phyloP scores from a whole-genome alignment of 1,140 invertebrate genomes.

The Nomia melanderi region DNA sequence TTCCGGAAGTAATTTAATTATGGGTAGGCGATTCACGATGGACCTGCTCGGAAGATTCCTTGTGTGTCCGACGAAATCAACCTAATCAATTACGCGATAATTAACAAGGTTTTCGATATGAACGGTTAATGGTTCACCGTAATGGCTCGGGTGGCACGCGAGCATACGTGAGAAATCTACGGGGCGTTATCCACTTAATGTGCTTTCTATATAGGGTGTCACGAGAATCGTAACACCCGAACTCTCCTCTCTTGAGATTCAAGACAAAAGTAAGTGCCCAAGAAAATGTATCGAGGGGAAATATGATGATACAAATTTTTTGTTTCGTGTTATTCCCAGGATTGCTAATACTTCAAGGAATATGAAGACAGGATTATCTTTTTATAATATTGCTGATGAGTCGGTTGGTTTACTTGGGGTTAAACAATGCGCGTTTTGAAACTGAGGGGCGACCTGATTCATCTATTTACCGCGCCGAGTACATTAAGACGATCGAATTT shows the following conservation, averaged over 20 bases:
- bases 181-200: slow-evolving; percentile 4
- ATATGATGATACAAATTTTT: too few relatives aligned
- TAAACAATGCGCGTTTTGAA: not conserved
- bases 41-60: slow-evolving; percentile 39
- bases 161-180: slow-evolving; percentile 13
- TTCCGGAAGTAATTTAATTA: slow-evolving; percentile 40
- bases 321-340: too few relatives aligned
- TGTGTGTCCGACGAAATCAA: slow-evolving; percentile 43
- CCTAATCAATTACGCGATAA: slow-evolving; percentile 55
- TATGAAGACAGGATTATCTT: too few relatives aligned
- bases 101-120: slow-evolving; percentile 52
- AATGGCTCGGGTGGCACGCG: slow-evolving; percentile 41
- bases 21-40: slow-evolving; percentile 4
- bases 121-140: slow-evolving; percentile 47
- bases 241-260: too few relatives aligned
- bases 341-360: too few relatives aligned
- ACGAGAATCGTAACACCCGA: too few relatives aligned
- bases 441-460: not conserved
- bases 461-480: not conserved
- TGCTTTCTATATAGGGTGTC: slow-evolving; percentile 7
- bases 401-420: too few relatives aligned
- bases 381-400: too few relatives aligned
- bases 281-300: too few relatives aligned
- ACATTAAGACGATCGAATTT: slow-evolving; percentile 20
- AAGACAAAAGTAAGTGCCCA: too few relatives aligned